Percentiles rank a stretch among this genome's conserved stretches.
Evolutionary conservation across 2,797 vertebrate genomes (phyloP).

Genomic region (Chelidonichthys spinosus): DNA sequence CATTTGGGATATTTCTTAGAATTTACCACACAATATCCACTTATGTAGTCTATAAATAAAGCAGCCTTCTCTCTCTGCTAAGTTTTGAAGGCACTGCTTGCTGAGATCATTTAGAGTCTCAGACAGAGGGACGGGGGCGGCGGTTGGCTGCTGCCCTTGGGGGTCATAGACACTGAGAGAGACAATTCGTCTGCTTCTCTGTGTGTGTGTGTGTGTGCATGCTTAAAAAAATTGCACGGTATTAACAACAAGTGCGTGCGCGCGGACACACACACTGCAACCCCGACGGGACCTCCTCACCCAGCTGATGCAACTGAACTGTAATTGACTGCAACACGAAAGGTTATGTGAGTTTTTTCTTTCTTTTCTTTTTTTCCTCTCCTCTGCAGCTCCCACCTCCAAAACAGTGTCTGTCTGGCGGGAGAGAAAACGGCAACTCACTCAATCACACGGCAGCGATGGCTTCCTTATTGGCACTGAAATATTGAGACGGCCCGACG

Average conservation of each 20-base stretch:
- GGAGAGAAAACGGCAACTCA: constrained; percentile 51
- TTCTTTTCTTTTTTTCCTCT: background rate
- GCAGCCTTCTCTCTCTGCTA: constrained; percentile 52
- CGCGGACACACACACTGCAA: constrained; percentile 43
- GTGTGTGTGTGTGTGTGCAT: constrained; percentile 46
- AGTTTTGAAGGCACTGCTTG: constrained; percentile 64
- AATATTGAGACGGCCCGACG: constrained; percentile 61
- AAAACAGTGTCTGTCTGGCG: constrained; percentile 26
- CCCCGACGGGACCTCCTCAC: constrained; percentile 76
- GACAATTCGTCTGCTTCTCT: constrained; percentile 65
- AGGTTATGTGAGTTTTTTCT: constrained; percentile 72
- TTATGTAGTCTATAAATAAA: constrained; percentile 75
- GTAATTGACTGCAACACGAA: constrained; percentile 86
- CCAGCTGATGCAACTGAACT: constrained; percentile 87
- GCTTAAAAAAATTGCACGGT: constrained; percentile 60
- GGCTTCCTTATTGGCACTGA: constrained; percentile 66
- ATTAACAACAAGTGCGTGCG: constrained; percentile 67
- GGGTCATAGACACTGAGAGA: constrained; percentile 72
- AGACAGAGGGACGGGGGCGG: constrained; percentile 71
- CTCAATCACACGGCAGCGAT: constrained; percentile 66
- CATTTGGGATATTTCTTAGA: constrained; percentile 68
- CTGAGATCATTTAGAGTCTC: constrained; percentile 75
- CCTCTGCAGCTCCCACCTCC: constrained; percentile 61
- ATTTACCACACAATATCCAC: constrained; percentile 70
- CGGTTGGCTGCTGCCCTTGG: constrained; percentile 70